phyloP scores from a whole-genome alignment of 2,888 invertebrate genomes.

The Nemotelus pantherinus region DNA sequence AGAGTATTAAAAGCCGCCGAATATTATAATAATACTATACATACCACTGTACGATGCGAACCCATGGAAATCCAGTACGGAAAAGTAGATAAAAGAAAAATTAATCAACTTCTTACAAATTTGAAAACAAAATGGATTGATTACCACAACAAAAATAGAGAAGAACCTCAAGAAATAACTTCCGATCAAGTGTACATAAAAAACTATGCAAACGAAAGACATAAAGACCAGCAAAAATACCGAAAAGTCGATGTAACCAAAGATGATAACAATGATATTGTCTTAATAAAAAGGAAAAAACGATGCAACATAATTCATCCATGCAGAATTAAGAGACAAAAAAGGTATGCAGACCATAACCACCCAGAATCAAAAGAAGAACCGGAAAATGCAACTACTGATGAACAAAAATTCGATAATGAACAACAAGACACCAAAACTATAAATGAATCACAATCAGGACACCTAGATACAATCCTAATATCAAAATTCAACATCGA shows the following conservation, averaged over 20 bases:
- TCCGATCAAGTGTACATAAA: background rate
- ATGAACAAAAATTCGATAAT: background rate
- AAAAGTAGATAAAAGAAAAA: conserved; percentile 1
- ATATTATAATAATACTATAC: conserved; percentile 15
- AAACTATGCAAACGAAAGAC: background rate
- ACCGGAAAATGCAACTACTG: background rate
- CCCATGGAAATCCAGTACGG: conserved; percentile 4
- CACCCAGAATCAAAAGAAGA: background rate
- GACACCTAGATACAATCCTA: background rate
- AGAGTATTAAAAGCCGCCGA: conserved; percentile 10
- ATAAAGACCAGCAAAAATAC: no score
- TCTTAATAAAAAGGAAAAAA: background rate
- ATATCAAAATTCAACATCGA: background rate
- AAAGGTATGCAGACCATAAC: background rate
- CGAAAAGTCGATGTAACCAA: background rate
- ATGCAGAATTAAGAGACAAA: background rate
- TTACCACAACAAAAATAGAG: background rate
- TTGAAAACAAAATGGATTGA: conserved; percentile 11
- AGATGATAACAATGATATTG: background rate
- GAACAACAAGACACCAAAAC: background rate
- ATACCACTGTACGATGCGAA: background rate
- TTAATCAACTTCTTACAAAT: background rate
- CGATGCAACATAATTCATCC: background rate
- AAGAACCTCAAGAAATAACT: conserved; percentile 7
- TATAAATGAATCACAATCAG: no score